Evolutionary conservation across 2,113 vertebrate genomes (phyloP).

Genomic region (Cairina moschata): DNA sequence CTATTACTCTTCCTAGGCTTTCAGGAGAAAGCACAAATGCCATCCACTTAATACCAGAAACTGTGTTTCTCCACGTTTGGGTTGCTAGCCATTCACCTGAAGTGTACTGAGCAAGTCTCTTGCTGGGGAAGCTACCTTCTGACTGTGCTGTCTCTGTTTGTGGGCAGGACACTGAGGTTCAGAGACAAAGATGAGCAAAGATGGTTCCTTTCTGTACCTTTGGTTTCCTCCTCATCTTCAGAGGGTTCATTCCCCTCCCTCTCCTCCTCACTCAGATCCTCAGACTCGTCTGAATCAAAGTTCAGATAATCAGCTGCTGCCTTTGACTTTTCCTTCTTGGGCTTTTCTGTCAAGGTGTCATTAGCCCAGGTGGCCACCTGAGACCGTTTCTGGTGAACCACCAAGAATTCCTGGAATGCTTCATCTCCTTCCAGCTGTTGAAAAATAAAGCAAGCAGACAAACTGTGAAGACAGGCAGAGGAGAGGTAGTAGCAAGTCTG

Average conservation of each 20-base stretch:
- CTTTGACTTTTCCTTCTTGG: slow-evolving; percentile 11
- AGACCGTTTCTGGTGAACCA: slow-evolving; percentile 88
- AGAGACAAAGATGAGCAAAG: neutral
- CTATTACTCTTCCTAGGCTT: neutral
- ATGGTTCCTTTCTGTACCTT: slow-evolving; percentile 48
- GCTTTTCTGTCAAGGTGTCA: slow-evolving; percentile 73
- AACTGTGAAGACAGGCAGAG: neutral
- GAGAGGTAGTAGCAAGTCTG: neutral
- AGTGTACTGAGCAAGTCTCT: neutral
- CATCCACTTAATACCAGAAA: neutral
- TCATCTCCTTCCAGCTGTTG: slow-evolving; percentile 85
- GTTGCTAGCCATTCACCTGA: rapidly evolving
- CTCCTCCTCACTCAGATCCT: slow-evolving; percentile 70
- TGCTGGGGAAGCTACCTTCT: neutral
- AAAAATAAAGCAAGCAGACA: neutral
- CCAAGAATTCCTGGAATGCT: slow-evolving; percentile 91
- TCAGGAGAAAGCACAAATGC: neutral
- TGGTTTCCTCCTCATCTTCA: neutral
- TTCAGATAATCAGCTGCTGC: slow-evolving; percentile 89
- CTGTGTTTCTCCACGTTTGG: rapidly evolving
- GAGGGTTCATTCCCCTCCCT: neutral
- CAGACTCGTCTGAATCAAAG: slow-evolving; percentile 86
- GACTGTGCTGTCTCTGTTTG: neutral
- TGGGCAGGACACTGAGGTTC: neutral
- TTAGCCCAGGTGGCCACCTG: slow-evolving; percentile 90